Conservation (phyloP, 2,888 invertebrate genomes). For the Athalia cordata region DNA sequence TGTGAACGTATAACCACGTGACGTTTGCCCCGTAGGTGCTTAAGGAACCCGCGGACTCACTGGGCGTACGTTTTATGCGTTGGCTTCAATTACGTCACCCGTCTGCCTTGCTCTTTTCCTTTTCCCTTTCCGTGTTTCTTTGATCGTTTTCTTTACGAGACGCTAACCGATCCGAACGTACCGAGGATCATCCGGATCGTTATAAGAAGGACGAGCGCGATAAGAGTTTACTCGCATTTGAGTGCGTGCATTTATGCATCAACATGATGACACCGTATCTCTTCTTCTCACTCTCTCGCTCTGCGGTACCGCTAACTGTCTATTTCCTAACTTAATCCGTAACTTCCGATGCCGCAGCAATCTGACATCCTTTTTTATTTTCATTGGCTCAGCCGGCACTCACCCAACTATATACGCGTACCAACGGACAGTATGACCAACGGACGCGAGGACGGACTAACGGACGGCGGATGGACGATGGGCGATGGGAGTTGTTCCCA, state of each 20-base stretch:
- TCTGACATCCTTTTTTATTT: conserved; percentile 74
- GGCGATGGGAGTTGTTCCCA: conserved; percentile 70
- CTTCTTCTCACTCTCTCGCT: conserved; percentile 39
- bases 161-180: too few relatives aligned
- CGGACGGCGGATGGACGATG: conserved; percentile 53
- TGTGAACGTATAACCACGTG: conserved; percentile 43
- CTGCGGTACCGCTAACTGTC: conserved; percentile 70
- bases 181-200: not conserved
- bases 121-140: too few relatives aligned
- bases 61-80: too few relatives aligned
- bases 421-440: conserved; percentile 52
- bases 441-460: conserved; percentile 57
- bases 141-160: too few relatives aligned
- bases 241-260: conserved; percentile 42
- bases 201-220: not conserved
- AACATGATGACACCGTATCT: conserved; percentile 36
- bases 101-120: too few relatives aligned
- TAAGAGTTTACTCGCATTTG: conserved; percentile 41
- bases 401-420: conserved; percentile 44
- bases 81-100: too few relatives aligned
- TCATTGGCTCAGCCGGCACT: conserved; percentile 68
- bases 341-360: conserved; percentile 73
- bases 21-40: conserved; percentile 14
- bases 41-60: not conserved
- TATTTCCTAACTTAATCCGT: conserved; percentile 74